Evolutionary conservation across 1,140 invertebrate species (phyloP), one percentile per base, ranked within the genome.

Genomic region (Leptinotarsa lineolata): DNA sequence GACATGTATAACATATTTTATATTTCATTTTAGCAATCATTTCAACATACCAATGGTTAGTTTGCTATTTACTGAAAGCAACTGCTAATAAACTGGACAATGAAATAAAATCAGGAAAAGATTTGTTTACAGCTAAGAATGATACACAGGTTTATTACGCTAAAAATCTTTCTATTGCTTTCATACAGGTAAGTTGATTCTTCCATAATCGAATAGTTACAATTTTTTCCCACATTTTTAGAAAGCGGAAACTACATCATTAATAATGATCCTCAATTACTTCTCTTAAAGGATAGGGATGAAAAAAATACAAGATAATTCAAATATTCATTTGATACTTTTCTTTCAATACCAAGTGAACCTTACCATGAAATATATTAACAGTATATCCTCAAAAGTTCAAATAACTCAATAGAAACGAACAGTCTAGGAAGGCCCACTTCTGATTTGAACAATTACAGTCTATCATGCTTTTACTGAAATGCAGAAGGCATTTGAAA

Each of bases 141-240:
- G 90, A 95, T 77, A 90, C 89, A 4, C 96, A 98, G 87, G 90
- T 95, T 18, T 96, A 92, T 83, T 89, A 89, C 72, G 94, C 93
- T 73, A 88, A 90, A 77, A 91, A 89, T 15, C 85, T 98, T 5
- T 90, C 93, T 0, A 84, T 94, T 58, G 91, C 90, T 20, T 97
- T 93, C 84, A 92, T 91, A 45, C 91, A 94, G 86, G 89, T 89
- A 85, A 80, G 72, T 77, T 64, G 6, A 18, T 61, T 74, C 44
- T n/a, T 74, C 39, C 77, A 54, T 54, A 54, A 18, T 18, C 15
- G 48, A 18, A 18, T 18, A 54, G 30, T 54, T 5, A 16, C 16
- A 15, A n/a, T 54, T 54, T 54, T 54, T 6, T 54, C 15, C n/a
- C 48, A 54, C 15, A 54, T 54, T n/a, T 54, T 15, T 13, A 54